Conservation (phyloP, 1,140 invertebrate genomes). For the Calephelis nemesis region DNA sequence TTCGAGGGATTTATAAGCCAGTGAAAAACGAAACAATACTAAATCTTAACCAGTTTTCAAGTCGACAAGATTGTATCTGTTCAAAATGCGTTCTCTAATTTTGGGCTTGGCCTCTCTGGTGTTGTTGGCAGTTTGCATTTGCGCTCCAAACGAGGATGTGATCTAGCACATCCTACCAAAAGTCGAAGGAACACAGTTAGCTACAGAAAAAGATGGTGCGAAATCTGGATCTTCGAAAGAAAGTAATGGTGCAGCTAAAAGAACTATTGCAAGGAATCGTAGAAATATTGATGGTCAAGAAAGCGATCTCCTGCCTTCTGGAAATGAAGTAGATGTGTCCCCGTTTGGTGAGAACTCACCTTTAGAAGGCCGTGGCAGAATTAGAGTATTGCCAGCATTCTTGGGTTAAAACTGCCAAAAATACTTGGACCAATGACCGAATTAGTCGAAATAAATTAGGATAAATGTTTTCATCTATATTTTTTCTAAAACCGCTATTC, state of each 20-base stretch:
- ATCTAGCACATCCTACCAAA: conserved; percentile 67
- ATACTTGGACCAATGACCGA: too few relatives aligned
- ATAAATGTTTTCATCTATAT: too few relatives aligned
- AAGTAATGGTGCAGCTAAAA: conserved; percentile 54
- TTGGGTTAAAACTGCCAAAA: conserved; percentile 43
- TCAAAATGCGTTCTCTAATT: conserved; percentile 61
- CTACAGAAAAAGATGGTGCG: conserved; percentile 62
- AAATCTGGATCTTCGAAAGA: conserved; percentile 62
- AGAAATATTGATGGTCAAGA: conserved; percentile 55
- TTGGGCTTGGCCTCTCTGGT: conserved; percentile 64
- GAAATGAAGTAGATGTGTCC: conserved; percentile 50
- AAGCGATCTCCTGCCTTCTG: conserved; percentile 59
- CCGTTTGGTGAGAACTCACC: conserved; percentile 54
- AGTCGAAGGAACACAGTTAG: conserved; percentile 62
- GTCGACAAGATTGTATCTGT: conserved; percentile 63
- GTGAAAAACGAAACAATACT: background rate
- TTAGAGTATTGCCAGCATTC: conserved; percentile 62
- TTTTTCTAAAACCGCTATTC: too few relatives aligned
- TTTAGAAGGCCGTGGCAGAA: conserved; percentile 57
- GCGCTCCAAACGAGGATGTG: conserved; percentile 58
- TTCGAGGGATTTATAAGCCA: conserved; percentile 50
- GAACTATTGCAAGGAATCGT: conserved; percentile 36
- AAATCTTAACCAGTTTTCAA: conserved; percentile 28
- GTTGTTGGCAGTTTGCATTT: conserved; percentile 58
- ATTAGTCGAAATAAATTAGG: too few relatives aligned